Percentiles rank a stretch among this genome's conserved stretches.
These are phyloP conservation scores for Cephus nigrinus DNA, from an alignment of 2,888 invertebrate genomes.

Conservation along the genomic window DNA sequence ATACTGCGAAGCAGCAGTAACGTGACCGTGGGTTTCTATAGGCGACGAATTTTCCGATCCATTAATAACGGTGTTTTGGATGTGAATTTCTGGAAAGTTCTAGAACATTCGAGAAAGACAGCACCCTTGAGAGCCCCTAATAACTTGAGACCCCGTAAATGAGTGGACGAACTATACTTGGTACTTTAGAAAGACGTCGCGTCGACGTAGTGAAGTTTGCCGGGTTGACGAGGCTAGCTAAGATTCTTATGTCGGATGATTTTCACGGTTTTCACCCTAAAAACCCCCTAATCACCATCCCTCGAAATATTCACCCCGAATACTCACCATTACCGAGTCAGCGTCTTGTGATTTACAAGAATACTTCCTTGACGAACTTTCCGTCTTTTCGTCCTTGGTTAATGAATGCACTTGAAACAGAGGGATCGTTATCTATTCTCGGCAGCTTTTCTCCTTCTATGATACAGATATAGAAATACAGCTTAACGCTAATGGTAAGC, in stretches of 20 bases:
- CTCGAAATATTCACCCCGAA: neutral
- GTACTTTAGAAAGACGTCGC: slow-evolving; percentile 22
- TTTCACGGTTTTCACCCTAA: slow-evolving; percentile 6
- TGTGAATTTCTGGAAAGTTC: neutral
- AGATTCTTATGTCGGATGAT: slow-evolving; percentile 20
- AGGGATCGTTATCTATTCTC: neutral
- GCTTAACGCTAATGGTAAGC: neutral
- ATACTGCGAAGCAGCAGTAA: neutral
- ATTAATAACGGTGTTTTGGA: slow-evolving; percentile 42
- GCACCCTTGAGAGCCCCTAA: slow-evolving; percentile 27
- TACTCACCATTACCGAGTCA: neutral
- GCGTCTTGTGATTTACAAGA: neutral
- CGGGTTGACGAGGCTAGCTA: slow-evolving; percentile 33
- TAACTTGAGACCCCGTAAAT: slow-evolving; percentile 42
- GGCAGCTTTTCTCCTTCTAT: neutral
- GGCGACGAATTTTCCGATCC: slow-evolving; percentile 6
- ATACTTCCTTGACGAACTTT: neutral
- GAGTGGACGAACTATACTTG: slow-evolving; percentile 46
- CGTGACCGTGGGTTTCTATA: neutral
- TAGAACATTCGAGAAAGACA: slow-evolving; percentile 35
- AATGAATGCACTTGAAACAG: neutral
- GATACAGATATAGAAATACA: neutral
- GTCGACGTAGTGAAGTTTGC: slow-evolving; percentile 2
- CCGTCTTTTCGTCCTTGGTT: neutral
- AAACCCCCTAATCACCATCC: neutral